A percentile compares a stretch with the other conserved stretches of the same genome.
phyloP scores from a whole-genome alignment of 2,113 vertebrate species.

The Nycticorax nycticorax region DNA sequence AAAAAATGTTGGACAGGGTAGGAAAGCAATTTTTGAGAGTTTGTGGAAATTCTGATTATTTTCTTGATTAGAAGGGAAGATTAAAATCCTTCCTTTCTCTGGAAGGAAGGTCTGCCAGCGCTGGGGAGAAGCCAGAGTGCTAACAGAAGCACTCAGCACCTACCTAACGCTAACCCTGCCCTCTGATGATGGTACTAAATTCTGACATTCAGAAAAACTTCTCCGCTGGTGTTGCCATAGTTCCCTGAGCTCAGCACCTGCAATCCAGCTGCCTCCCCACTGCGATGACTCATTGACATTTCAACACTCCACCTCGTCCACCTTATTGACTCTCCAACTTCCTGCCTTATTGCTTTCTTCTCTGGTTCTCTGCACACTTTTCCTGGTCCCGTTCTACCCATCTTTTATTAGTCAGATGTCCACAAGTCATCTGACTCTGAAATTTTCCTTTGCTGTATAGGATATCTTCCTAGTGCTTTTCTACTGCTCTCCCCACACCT shows the following conservation, averaged over 20 bases:
- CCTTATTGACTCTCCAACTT: conserved; percentile 28
- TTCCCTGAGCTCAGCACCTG: conserved; percentile 52
- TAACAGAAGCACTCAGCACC: conserved; percentile 31
- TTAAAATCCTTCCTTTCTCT: not conserved
- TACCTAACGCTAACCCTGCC: not conserved
- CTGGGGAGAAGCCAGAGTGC: not conserved
- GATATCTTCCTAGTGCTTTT: not conserved
- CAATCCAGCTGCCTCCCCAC: conserved; percentile 46
- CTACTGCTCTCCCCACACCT: not conserved
- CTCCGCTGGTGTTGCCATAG: conserved; percentile 19
- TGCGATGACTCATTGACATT: conserved; percentile 25
- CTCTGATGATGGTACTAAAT: conserved; percentile 33
- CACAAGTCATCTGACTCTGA: not conserved
- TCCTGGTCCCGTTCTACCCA: not conserved
- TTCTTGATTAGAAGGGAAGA: not conserved
- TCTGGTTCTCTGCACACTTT: not conserved
- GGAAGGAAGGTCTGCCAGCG: not conserved
- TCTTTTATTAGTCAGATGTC: not conserved
- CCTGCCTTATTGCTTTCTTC: conserved; percentile 4
- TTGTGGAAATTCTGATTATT: not conserved
- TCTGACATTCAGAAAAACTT: conserved; percentile 19
- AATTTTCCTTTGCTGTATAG: not conserved
- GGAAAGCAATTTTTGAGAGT: not conserved
- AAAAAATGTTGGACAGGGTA: not conserved
- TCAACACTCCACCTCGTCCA: conserved; percentile 34